Conservation (phyloP, 2,797 vertebrate genomes). For the Poecilia velifera region DNA sequence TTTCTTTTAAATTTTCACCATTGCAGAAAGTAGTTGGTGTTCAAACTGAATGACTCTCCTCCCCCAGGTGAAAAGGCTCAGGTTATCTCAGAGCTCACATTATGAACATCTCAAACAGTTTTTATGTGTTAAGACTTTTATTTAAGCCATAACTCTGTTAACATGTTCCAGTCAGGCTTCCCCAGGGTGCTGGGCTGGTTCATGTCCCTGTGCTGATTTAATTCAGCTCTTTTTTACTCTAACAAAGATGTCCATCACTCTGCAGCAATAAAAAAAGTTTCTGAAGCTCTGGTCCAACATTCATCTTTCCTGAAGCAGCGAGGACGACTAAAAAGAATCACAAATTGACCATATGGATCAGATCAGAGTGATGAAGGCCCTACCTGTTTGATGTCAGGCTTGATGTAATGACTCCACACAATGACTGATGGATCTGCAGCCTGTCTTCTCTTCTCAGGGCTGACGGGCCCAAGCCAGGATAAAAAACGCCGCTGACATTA, state of each 20-base stretch:
- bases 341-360: constrained; percentile 49
- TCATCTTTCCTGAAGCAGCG: constrained; percentile 30
- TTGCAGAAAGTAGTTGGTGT: constrained; percentile 41
- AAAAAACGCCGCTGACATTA: constrained; percentile 63
- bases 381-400: constrained; percentile 55
- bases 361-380: constrained; percentile 46
- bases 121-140: constrained; percentile 32
- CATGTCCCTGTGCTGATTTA: constrained; percentile 30
- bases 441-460: constrained; percentile 38
- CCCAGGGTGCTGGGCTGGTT: constrained; percentile 10
- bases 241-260: constrained; percentile 30
- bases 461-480: constrained; percentile 52
- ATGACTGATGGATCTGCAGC: constrained; percentile 65
- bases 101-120: constrained; percentile 21
- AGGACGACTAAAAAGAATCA: constrained; percentile 41
- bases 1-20: constrained; percentile 44
- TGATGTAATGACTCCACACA: constrained; percentile 51
- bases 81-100: background rate
- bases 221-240: constrained; percentile 27
- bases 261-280: constrained; percentile 25
- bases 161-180: constrained; percentile 23
- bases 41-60: constrained; percentile 35
- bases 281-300: constrained; percentile 21
- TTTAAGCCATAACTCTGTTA: constrained; percentile 27
- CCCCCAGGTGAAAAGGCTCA: constrained; percentile 28